Evolutionary conservation across 1,140 invertebrate species (phyloP).

Genomic region (Oedothorax gibbosus): DNA sequence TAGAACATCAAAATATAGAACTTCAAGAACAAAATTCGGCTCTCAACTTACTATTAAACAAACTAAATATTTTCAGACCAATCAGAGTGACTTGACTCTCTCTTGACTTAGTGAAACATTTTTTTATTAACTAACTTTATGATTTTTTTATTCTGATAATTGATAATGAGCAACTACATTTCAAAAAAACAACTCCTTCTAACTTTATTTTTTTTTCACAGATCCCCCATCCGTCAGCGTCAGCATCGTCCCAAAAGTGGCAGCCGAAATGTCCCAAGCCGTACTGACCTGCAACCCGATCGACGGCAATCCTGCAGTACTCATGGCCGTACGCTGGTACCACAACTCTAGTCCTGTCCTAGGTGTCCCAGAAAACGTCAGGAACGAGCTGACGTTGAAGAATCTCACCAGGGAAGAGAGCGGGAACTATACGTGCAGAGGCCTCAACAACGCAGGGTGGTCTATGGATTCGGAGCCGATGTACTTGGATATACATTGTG

Average conservation of each 20-base stretch:
- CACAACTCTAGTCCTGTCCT: constrained; percentile 58
- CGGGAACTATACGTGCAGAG: constrained; percentile 63
- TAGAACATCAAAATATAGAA: too few relatives aligned
- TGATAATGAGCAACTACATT: too few relatives aligned
- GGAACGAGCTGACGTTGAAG: constrained; percentile 26
- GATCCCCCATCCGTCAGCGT: constrained; percentile 63
- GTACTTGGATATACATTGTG: constrained; percentile 62
- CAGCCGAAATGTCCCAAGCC: constrained; percentile 44
- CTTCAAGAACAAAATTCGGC: too few relatives aligned
- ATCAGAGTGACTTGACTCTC: too few relatives aligned
- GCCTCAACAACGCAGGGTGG: constrained; percentile 66
- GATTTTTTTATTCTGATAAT: too few relatives aligned
- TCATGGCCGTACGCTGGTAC: constrained; percentile 62
- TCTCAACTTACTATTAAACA: too few relatives aligned
- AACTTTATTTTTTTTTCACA: constrained; percentile 33
- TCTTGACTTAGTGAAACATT: too few relatives aligned
- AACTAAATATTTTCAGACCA: too few relatives aligned
- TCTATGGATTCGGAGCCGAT: constrained; percentile 43
- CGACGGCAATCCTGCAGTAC: constrained; percentile 61
- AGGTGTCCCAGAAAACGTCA: neutral
- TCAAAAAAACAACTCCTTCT: neutral
- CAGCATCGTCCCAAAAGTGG: constrained; percentile 53
- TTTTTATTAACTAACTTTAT: too few relatives aligned
- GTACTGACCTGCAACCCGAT: constrained; percentile 59
- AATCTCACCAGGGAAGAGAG: constrained; percentile 59